Percentiles rank a stretch among this genome's conserved stretches.
phyloP scores from a whole-genome alignment of 2,888 invertebrate genomes.

The Lasius platythorax region DNA sequence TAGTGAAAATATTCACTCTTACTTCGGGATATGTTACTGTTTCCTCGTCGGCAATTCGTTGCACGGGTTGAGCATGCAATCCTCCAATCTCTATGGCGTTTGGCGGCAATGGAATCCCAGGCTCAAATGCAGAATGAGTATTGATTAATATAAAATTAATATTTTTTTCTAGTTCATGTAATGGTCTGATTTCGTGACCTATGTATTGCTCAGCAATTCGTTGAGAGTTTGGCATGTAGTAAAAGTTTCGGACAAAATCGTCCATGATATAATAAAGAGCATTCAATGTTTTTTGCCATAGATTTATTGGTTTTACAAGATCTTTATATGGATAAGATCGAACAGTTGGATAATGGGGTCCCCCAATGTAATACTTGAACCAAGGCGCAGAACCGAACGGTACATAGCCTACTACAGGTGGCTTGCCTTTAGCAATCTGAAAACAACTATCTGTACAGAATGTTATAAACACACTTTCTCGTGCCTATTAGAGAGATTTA shows the following conservation, averaged over 20 bases:
- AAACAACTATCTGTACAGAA: not conserved
- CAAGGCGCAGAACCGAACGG: conserved; percentile 2
- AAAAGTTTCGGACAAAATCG: conserved; percentile 3
- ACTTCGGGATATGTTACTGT: not conserved
- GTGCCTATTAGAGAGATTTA: not conserved
- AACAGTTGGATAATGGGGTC: conserved; percentile 18
- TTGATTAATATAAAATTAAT: conserved; percentile 21
- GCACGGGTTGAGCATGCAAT: not conserved
- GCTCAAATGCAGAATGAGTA: not conserved
- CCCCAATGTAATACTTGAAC: conserved; percentile 29
- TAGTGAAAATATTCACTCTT: not conserved
- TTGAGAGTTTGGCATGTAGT: conserved; percentile 13
- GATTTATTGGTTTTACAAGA: not conserved
- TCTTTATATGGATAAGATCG: not conserved
- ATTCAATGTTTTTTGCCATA: conserved; percentile 38
- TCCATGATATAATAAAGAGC: conserved; percentile 6
- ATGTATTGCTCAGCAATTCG: conserved; percentile 1
- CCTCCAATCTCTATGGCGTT: conserved; percentile 23
- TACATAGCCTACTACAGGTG: conserved; percentile 2
- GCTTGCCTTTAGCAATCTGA: conserved; percentile 34
- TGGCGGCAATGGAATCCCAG: conserved; percentile 32
- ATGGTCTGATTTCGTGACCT: not conserved
- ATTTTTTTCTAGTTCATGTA: conserved; percentile 31
- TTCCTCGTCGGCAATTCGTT: not conserved
- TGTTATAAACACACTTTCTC: not conserved